Evolutionary conservation across 2,888 invertebrate species (phyloP), one percentile per base, ranked within the genome.

Genomic region (Chouioia cunea): DNA sequence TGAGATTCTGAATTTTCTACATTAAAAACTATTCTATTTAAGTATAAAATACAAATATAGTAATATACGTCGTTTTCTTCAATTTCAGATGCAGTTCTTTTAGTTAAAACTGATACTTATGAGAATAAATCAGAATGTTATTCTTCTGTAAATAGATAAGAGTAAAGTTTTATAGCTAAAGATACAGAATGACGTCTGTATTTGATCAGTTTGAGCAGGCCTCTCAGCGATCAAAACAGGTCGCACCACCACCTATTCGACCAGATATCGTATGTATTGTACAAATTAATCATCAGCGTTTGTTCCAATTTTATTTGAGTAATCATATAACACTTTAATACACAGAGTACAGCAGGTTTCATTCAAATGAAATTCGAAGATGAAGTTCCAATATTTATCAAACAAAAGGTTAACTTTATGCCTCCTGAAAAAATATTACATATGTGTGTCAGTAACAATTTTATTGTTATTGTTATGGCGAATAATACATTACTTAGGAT

Each of bases 301-400:
- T 48, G 50, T 67, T 53, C 6, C 18, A 64, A 65, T 65, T 60
- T n/a, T 63, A 71, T 22, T 57, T 65, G 57, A 65, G 46, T 52
- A 10, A 53, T 71, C n/a, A 64, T 66, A 27, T 58, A 18, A 63
- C n/a, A 76, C 70, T 70, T 63, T 83, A 83, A 56, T 65, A 75
- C 75, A 59, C 66, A 87, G 86, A 87, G 86, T 75, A 86, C 87
- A 4, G 82, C 88, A 70, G 89, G 89, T 18, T 89, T 88, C 76
- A 88, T 90, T 50, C 88, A 89, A 78, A 89, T 89, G 87, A 88
- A 87, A 70, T 81, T 91, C 20, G 91, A 91, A 78, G 92, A 93
- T 78, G 94, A 94, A 76, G 88, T 90, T 18, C 95, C 96, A 10
- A 96, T 97, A 84, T 97, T 97, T 85, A 92, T 91, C 44, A 96